Conservation (phyloP, 2,797 vertebrate genomes). For the Hydrocynus forskahlii region DNA sequence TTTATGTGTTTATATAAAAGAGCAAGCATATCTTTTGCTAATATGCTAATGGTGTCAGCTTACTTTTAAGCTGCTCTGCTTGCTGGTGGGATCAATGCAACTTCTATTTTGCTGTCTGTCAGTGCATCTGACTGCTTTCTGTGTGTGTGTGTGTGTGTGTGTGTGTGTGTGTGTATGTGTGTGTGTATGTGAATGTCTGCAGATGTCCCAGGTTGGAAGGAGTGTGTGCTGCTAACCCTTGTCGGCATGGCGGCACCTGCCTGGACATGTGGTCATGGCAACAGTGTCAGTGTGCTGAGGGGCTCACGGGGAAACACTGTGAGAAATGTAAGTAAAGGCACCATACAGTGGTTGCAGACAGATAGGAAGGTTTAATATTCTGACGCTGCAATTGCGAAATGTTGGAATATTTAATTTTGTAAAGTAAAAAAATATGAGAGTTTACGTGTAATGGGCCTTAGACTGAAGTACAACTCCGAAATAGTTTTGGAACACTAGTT, state of each 20-base stretch:
- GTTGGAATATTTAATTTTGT: no score
- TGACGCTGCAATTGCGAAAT: no score
- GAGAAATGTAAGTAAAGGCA: constrained; percentile 87
- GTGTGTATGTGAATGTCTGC: constrained; percentile 21
- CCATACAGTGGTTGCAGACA: no score
- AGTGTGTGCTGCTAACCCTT: constrained; percentile 85
- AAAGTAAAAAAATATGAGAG: no score
- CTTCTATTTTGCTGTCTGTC: constrained; percentile 67
- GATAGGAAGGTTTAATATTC: no score
- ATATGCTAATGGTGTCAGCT: constrained; percentile 73
- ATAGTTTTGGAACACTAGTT: no score
- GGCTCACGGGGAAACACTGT: constrained; percentile 91
- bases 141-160: constrained; percentile 40
- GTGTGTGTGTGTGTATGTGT: constrained; percentile 6
- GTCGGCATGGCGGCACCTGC: constrained; percentile 92
- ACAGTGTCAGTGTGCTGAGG: constrained; percentile 90
- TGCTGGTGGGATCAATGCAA: constrained; percentile 59
- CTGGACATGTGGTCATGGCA: constrained; percentile 97
- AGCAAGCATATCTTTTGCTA: constrained; percentile 69
- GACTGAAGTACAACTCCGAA: no score
- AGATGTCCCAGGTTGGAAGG: constrained; percentile 95
- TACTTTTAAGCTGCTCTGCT: constrained; percentile 65
- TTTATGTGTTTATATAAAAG: constrained; percentile 59
- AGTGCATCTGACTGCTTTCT: constrained; percentile 21
- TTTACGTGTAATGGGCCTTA: no score